These are phyloP conservation scores for Pseudomyrmex cubaensis DNA, from an alignment of 1,140 invertebrate genomes.

Conservation along the genomic window DNA sequence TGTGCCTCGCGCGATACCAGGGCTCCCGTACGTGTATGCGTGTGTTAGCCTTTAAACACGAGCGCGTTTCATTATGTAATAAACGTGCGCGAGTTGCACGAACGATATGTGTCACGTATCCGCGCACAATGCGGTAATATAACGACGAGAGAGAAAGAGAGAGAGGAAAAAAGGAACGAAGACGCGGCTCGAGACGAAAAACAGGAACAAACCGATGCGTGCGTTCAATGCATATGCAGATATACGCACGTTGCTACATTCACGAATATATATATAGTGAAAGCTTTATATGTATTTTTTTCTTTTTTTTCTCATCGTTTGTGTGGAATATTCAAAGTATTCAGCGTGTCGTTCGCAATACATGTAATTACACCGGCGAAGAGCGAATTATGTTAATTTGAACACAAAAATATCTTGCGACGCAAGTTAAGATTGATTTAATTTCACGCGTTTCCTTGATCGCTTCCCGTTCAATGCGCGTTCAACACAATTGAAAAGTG, in stretches of 20 bases:
- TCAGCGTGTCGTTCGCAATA: too few species aligned
- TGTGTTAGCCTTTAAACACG: constrained; percentile 34
- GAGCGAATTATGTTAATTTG: neutral
- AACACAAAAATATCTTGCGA: neutral
- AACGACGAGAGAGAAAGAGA: constrained; percentile 30
- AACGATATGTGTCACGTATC: constrained; percentile 58
- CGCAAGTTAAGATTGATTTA: neutral
- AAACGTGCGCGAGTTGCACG: constrained; percentile 52
- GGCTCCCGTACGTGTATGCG: constrained; percentile 30
- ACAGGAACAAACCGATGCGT: constrained; percentile 16
- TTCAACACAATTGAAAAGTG: neutral
- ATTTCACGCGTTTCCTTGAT: neutral
- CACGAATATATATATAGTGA: neutral
- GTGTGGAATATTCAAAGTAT: too few species aligned
- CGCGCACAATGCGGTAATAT: constrained; percentile 43
- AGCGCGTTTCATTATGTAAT: constrained; percentile 57
- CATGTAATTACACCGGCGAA: neutral
- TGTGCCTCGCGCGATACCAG: neutral
- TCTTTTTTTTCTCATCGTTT: too few species aligned
- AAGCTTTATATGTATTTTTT: neutral
- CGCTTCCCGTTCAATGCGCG: neutral
- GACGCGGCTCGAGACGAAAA: neutral
- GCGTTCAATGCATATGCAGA: constrained; percentile 16
- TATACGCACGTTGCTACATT: neutral
- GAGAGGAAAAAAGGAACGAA: neutral